Conservation (phyloP, 2,797 vertebrate species). For the Selene dorsalis region DNA sequence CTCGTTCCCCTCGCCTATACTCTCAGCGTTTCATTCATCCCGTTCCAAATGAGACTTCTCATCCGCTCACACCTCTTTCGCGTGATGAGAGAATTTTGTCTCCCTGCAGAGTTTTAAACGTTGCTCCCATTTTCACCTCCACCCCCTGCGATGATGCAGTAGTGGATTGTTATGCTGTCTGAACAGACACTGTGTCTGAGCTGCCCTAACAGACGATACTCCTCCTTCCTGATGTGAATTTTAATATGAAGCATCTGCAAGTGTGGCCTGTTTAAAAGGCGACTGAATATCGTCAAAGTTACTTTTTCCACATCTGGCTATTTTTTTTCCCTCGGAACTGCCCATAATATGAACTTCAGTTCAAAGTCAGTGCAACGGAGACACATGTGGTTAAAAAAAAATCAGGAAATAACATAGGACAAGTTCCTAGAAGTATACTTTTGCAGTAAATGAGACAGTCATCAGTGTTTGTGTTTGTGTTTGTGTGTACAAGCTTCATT, state of each 20-base stretch:
- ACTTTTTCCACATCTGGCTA: background rate
- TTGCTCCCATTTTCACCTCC: slow-evolving; percentile 67
- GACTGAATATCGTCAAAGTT: slow-evolving; percentile 7
- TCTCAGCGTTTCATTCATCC: slow-evolving; percentile 57
- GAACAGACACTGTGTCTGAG: slow-evolving; percentile 41
- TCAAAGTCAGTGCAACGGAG: slow-evolving; percentile 8
- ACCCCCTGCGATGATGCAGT: slow-evolving; percentile 38
- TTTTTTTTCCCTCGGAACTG: background rate
- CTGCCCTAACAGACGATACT: background rate
- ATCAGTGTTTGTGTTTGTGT: slow-evolving; percentile 31
- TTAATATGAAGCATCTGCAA: slow-evolving; percentile 6
- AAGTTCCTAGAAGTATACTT: slow-evolving; percentile 49
- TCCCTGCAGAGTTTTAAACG: slow-evolving; percentile 61
- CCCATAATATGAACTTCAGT: background rate
- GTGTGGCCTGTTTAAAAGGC: slow-evolving; percentile 2
- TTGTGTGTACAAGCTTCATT: slow-evolving; percentile 22
- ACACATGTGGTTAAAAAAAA: background rate
- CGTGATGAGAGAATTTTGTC: slow-evolving; percentile 47
- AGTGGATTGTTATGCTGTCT: slow-evolving; percentile 41
- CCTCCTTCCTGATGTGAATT: background rate
- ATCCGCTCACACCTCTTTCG: slow-evolving; percentile 58
- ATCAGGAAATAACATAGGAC: slow-evolving; percentile 23
- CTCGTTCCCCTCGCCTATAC: slow-evolving; percentile 32
- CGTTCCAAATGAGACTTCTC: slow-evolving; percentile 59
- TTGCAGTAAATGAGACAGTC: slow-evolving; percentile 56